Evolutionary conservation across 2,888 invertebrate genomes (phyloP).

Genomic region (Drosophila meridionalis): DNA sequence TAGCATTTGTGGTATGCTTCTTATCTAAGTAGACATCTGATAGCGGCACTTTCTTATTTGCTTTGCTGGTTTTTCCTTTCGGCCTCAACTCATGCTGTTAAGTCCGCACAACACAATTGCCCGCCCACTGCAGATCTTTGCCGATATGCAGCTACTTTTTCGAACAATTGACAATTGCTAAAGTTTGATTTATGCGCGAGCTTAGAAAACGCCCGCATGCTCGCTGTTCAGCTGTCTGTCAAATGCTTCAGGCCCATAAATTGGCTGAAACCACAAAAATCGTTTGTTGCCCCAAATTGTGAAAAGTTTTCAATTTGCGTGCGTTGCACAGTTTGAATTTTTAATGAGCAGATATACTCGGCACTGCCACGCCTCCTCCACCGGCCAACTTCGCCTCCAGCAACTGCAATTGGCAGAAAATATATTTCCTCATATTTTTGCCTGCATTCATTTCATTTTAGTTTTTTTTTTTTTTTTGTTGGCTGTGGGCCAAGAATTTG

Average conservation of each 20-base stretch:
- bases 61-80: neutral
- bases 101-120: constrained; percentile 8
- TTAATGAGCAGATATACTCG: constrained; percentile 52
- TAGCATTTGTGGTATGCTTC: constrained; percentile 5
- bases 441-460: constrained; percentile 31
- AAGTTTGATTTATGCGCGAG: constrained; percentile 58
- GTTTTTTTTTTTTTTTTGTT: constrained; percentile 15
- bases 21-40: constrained; percentile 23
- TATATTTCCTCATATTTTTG: constrained; percentile 47
- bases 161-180: constrained; percentile 59
- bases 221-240: constrained; percentile 16
- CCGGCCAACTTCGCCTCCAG: constrained; percentile 18
- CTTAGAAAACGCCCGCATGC: constrained; percentile 28
- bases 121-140: constrained; percentile 32
- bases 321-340: constrained; percentile 50
- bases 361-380: neutral
- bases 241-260: constrained; percentile 23
- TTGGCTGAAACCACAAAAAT: constrained; percentile 55
- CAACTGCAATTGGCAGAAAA: constrained; percentile 26
- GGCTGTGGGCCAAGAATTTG: constrained; percentile 37
- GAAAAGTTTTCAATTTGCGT: constrained; percentile 48
- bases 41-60: neutral
- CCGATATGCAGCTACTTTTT: constrained; percentile 19
- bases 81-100: constrained; percentile 1
- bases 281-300: constrained; percentile 68